Evolutionary conservation across 1,140 invertebrate genomes (phyloP).

Genomic region (Drosophila saltans): DNA sequence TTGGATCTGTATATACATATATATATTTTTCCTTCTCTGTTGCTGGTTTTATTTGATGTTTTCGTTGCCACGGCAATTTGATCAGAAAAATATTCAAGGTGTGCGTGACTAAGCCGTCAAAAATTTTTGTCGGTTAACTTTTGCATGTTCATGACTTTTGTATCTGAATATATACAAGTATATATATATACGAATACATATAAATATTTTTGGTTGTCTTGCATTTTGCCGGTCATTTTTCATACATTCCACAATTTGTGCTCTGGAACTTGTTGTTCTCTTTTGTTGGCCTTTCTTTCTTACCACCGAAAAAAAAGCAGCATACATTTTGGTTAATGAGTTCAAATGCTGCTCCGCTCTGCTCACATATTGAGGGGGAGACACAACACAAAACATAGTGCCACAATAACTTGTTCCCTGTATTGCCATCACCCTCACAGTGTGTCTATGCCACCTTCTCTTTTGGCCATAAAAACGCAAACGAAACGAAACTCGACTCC

Average conservation of each 20-base stretch:
- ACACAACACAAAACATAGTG: slow-evolving; percentile 1
- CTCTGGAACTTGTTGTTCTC: slow-evolving; percentile 64
- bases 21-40: slow-evolving; percentile 41
- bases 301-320: neutral
- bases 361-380: neutral
- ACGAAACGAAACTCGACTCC: slow-evolving; percentile 7
- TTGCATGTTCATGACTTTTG: slow-evolving; percentile 61
- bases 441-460: slow-evolving; percentile 39
- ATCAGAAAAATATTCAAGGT: slow-evolving; percentile 65
- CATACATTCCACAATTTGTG: slow-evolving; percentile 42
- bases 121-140: slow-evolving; percentile 62
- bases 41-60: slow-evolving; percentile 42
- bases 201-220: slow-evolving; percentile 31
- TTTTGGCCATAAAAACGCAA: slow-evolving; percentile 60
- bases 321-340: slow-evolving; percentile 75
- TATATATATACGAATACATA: neutral
- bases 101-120: slow-evolving; percentile 72
- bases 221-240: slow-evolving; percentile 72
- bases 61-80: slow-evolving; percentile 69
- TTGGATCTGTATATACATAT: slow-evolving; percentile 45
- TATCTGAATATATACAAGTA: slow-evolving; percentile 9
- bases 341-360: slow-evolving; percentile 34
- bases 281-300: slow-evolving; percentile 44
- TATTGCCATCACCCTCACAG: slow-evolving; percentile 26
- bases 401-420: slow-evolving; percentile 31